Evolutionary conservation across 2,888 invertebrate genomes (phyloP), one percentile per base, ranked within the genome.

Genomic region (Entomobrya proxima): DNA sequence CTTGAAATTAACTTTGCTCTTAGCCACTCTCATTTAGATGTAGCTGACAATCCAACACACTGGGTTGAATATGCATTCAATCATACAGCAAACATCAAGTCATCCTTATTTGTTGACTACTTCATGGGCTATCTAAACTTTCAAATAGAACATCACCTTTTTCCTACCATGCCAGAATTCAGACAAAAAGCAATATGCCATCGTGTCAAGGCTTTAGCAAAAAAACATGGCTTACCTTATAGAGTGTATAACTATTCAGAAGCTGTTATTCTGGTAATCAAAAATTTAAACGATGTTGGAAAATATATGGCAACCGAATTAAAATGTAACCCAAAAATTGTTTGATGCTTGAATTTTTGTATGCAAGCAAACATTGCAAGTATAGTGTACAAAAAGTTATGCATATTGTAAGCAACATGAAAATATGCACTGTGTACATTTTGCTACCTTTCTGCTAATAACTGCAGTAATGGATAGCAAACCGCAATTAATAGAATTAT

Each of bases 111-210:
- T 52, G 44, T 58, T 0, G 80, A 88, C 47, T 88, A 77, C 15
- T 88, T 80, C 80, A 86, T 86, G 86, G 86, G 87, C 18, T 83
- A 86, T 50, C 61, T 88, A 7, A 88, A 88, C 61, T 83, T 67
- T 18, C 88, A 88, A 72, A 85, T 88, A 30, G 88, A 88, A 52
- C 88, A 88, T 47, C 88, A 88, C 52, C 44, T 88, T 0, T 88
- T 88, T 52, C 87, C 87, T 1, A 86, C 87, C 0, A 86, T 88
- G 86, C 87, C 88, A n/a, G 86, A 88, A 40, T 88, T 86, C 47
- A 58, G 69, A 24, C 84, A 80, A 40, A 67, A 76, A 13, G 32
- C 47, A 27, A 72, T 72, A 4, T 21, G 15, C 4, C 27, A 55
- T 21, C 47, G 78, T 11, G 78, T 74, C 15, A 79, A 21, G 21